Evolutionary conservation across 2,113 vertebrate species (phyloP), one percentile per base, ranked within the genome.

Genomic region (Paracanthobrama guichenoti): DNA sequence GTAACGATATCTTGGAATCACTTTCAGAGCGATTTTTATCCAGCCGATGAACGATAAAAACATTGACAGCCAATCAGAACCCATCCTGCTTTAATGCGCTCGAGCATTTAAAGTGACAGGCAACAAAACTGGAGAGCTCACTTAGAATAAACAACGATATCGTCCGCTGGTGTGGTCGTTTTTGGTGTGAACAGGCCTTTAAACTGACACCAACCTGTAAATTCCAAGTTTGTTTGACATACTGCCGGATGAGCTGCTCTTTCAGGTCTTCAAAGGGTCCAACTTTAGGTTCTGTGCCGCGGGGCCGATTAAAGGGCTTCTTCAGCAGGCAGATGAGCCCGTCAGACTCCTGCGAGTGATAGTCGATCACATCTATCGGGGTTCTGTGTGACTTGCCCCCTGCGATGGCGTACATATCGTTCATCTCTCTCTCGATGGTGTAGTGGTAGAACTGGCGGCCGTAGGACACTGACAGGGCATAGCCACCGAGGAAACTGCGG

Each of bases 221-320:
- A 72, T 96, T 99, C 97, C 97, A 99, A 0, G 95, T 98, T 90
- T 97, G 95, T 84, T 95, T 95, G 3, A 99, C 96, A 0, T 98
- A 99, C 50, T 98, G 96, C 81, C 95, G 93, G 89, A 99, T 98
- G 59, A 99, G 96, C 76, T 94, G 95, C 83, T 99, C 97, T 88
- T 97, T 99, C 71, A 99, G 91, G 90, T 99, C 97, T 89, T 99
- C 98, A 73, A 98, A 99, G 0, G 95, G 95, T 11, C 98, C 97
- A 2, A 95, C 96, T 92, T 99, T 98, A 1, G 98, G 98, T 89
- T 97, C 93, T 74, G 98, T 90, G 0, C 96, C 96, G 0, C 91
- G 92, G 0, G 97, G 97, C 2, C 97, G 91, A 92, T 94, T 95
- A 89, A 93, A 96, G 50, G 97, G 95, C 85, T 93, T 97, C 85